Percentiles rank a stretch among this genome's conserved stretches.
These are phyloP conservation scores for Drosophila leonis DNA, from an alignment of 2,888 invertebrate species.

Conservation along the genomic window DNA sequence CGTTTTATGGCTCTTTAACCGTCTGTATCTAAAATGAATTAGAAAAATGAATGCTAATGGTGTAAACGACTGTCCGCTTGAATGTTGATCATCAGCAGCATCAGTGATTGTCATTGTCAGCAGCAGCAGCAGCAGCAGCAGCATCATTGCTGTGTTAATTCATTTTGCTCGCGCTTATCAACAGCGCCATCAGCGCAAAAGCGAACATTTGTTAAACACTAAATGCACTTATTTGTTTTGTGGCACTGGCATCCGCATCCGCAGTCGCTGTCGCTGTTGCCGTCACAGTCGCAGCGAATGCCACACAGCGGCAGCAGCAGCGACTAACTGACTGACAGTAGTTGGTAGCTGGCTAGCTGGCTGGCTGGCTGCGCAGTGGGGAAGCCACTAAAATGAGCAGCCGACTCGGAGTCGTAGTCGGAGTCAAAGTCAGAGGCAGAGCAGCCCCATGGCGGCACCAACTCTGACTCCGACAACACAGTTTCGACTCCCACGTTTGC, in stretches of 20 bases:
- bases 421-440: slow-evolving; percentile 20
- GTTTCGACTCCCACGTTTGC: slow-evolving; percentile 77
- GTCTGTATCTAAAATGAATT: slow-evolving; percentile 26
- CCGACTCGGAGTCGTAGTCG: slow-evolving; percentile 27
- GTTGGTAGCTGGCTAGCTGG: slow-evolving; percentile 47
- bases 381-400: slow-evolving; percentile 78
- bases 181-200: slow-evolving; percentile 75
- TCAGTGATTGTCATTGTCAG: slow-evolving; percentile 41
- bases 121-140: slow-evolving; percentile 8
- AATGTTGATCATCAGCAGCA: slow-evolving; percentile 32
- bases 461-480: slow-evolving; percentile 36
- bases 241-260: slow-evolving; percentile 51
- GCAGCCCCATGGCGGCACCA: slow-evolving; percentile 35
- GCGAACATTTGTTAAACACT: slow-evolving; percentile 81
- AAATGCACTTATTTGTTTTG: slow-evolving; percentile 82
- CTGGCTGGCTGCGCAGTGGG: slow-evolving; percentile 68
- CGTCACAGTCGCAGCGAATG: slow-evolving; percentile 28
- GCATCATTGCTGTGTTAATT: slow-evolving; percentile 66
- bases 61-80: slow-evolving; percentile 29
- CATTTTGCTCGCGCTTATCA: slow-evolving; percentile 74
- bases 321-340: slow-evolving; percentile 69
- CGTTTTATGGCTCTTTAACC: slow-evolving; percentile 13
- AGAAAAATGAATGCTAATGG: slow-evolving; percentile 36
- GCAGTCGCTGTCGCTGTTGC: slow-evolving; percentile 12
- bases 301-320: slow-evolving; percentile 51